Base-by-base conservation (phyloP, 2,888 invertebrate species). In the Tenthredo scrophulariae region DNA sequence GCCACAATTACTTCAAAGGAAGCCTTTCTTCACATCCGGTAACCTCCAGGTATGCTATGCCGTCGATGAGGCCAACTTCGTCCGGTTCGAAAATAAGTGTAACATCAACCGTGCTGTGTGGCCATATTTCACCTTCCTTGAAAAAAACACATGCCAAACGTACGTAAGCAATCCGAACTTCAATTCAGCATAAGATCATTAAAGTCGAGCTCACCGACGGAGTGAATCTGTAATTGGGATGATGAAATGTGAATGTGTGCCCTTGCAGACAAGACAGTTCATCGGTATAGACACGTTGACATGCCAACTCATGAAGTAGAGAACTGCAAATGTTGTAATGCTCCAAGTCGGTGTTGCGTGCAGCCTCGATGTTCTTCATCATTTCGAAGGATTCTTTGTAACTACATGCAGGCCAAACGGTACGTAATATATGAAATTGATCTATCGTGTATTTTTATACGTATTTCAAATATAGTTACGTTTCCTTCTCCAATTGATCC, bases 91-190 rank as follows among this genome's bases (percentile, higher is more conserved):
- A 96, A 84, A 94, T 94, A 85, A 96, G 91, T 0, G 93, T 94
- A 85, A 96, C 90, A 84, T 95, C 94, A 29, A 94, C 93, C 5
- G 92, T 88, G 89, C 94, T 94, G 84, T 94, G 94, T 0, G 96
- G 95, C 94, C 95, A 95, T 43, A 96, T 91, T 88, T 95, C 94
- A 33, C 96, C 96, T 86, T 92, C 92, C 96, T 85, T 43, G 70
- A 26, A 18, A 50, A 50, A 29, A 33, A 67, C 6, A 50, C 18
- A 18, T 70, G n/a, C 9, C 9, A 46, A 3, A 58, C n/a, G 85
- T 29, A 65, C 77, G 43, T 50, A 7, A n/a, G n/a, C 1, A 37
- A 84, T 50, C 85, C 40, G 37, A 37, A 37, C n/a, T 58, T 58
- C 9, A 10, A 26, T 58, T n/a, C 22, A 22, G 58, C 58, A 58